These are phyloP conservation scores for Epicauta chinensis DNA, from an alignment of 1,140 invertebrate genomes.

Conservation along the genomic window DNA sequence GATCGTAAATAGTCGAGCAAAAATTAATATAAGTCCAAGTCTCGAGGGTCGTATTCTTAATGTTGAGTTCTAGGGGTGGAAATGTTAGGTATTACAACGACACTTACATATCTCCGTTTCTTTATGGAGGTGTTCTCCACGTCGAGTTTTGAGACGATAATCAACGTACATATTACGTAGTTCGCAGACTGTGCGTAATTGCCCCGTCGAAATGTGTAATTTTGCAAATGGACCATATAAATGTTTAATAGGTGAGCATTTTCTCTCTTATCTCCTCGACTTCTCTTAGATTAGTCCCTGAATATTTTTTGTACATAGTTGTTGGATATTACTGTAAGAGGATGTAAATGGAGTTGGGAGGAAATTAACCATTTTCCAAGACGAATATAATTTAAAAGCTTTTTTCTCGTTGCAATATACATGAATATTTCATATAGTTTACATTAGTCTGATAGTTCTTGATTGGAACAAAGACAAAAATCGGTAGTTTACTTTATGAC, in stretches of 20 bases:
- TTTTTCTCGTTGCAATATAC: too few relatives aligned
- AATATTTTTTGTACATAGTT: conserved; percentile 19
- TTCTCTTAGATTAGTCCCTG: conserved; percentile 12
- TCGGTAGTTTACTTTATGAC: too few relatives aligned
- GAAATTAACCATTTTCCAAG: too few relatives aligned
- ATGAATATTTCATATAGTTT: too few relatives aligned
- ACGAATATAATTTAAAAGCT: too few relatives aligned
- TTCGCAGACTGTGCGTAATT: conserved; percentile 20
- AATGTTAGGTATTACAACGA: background rate
- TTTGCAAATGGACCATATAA: conserved; percentile 24
- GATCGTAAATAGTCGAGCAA: background rate
- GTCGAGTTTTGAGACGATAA: conserved; percentile 12
- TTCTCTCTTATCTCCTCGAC: conserved; percentile 10
- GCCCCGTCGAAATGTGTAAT: conserved; percentile 24
- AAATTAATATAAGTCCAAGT: background rate
- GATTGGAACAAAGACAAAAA: too few relatives aligned
- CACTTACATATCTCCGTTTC: conserved; percentile 17
- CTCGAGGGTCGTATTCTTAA: background rate
- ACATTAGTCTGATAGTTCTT: too few relatives aligned
- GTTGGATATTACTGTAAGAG: background rate
- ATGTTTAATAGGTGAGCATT: conserved; percentile 22
- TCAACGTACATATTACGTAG: conserved; percentile 18
- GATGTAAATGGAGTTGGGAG: too few relatives aligned
- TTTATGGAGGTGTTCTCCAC: conserved; percentile 17
- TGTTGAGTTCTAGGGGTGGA: background rate